phyloP scores from a whole-genome alignment of 2,888 invertebrate species.

The Petrophora chlorosata region DNA sequence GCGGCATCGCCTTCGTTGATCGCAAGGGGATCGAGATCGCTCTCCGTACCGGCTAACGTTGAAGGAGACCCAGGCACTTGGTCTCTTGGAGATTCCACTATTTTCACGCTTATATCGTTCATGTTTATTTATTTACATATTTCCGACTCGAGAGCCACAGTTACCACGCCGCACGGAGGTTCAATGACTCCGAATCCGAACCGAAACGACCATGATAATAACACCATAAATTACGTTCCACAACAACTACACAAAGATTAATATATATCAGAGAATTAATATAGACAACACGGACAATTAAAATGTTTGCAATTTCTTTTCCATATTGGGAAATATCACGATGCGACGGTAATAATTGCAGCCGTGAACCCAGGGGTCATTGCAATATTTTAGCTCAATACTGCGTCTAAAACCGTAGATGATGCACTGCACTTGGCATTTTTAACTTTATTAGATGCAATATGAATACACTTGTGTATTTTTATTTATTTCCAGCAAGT shows the following conservation, averaged over 20 bases:
- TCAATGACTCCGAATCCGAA: constrained; percentile 72
- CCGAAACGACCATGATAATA: constrained; percentile 63
- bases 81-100: constrained; percentile 74
- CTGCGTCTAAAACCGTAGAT: constrained; percentile 29
- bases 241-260: constrained; percentile 7
- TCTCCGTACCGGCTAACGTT: constrained; percentile 53
- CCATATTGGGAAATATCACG: constrained; percentile 70
- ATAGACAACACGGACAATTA: constrained; percentile 45
- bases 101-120: constrained; percentile 79
- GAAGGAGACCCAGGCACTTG: constrained; percentile 58
- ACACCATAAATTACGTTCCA: constrained; percentile 28
- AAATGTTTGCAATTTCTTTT: constrained; percentile 63
- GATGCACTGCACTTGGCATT: constrained; percentile 35
- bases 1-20: constrained; percentile 58
- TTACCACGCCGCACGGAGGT: constrained; percentile 73
- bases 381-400: constrained; percentile 52
- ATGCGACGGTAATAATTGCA: constrained; percentile 63
- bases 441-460: constrained; percentile 1
- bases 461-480: constrained; percentile 35
- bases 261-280: constrained; percentile 4
- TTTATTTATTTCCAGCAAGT: constrained; percentile 44
- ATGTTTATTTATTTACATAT: constrained; percentile 84
- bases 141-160: constrained; percentile 74
- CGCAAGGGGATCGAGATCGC: constrained; percentile 73
- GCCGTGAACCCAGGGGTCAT: constrained; percentile 73